Evolutionary conservation across 2,113 vertebrate species (phyloP), one percentile per base, ranked within the genome.

Genomic region (Crotalus horridus): DNA sequence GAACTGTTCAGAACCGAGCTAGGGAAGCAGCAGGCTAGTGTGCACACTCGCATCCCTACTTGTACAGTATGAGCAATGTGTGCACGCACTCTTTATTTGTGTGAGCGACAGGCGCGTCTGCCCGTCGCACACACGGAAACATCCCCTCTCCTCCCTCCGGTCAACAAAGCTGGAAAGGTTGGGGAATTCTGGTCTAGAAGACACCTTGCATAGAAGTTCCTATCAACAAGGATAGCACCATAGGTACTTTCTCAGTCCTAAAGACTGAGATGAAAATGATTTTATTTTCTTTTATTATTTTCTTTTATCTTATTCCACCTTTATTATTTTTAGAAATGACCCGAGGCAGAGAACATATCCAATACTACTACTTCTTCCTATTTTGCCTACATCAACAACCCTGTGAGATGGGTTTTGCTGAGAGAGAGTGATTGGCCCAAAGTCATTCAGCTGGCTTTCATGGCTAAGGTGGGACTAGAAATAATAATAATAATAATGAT

Each of bases 41-140:
- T n/a, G 61, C 0, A 0, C 13, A 13, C 5, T 1, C 12, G 6
- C 29, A 69, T 15, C 29, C 12, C 64, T 5, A 69, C 64, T 69
- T 69, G 64, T 29, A 39, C 39, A 39, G 39, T 39, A 1, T 0
- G 1, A n/a, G 12, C 29, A n/a, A 29, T 69, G 64, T 12, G 29
- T 69, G 61, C 11, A 29, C 1, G 0, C 13, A 12, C 2, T 12
- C 64, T 69, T 2, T 29, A 15, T 33, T 69, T 33, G 64, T 69
- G 64, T 0, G 4, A 69, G 12, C 4, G 0, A 29, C 29, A 69
- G 13, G 61, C 26, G 0, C 1, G 1, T 0, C 4, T 15, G 29
- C 29, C 11, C 4, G 2, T 29, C 29, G 0, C 4, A 12, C 4
- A 10, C 3, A 12, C 11, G 2, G 12, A 69, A 69, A 2, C 64